Conservation (phyloP, 2,888 invertebrate genomes). For the Agrochola lychnidis region DNA sequence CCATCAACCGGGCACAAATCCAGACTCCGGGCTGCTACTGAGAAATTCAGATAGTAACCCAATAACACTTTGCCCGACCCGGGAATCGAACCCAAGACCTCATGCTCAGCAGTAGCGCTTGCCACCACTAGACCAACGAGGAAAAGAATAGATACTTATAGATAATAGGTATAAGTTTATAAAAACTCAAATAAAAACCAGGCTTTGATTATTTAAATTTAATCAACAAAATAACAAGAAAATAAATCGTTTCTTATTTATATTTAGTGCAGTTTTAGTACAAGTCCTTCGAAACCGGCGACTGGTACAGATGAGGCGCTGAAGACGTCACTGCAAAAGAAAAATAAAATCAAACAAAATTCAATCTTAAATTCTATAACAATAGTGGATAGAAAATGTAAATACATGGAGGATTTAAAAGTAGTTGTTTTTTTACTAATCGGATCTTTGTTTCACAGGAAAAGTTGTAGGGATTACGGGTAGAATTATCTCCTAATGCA, state of each 20-base stretch:
- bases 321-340: slow-evolving; percentile 77
- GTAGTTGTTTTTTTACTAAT: not conserved
- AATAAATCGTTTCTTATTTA: not conserved
- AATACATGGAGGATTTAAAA: not conserved
- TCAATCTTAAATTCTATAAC: not conserved
- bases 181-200: not conserved
- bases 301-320: slow-evolving; percentile 77
- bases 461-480: not conserved
- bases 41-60: no score
- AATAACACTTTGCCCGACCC: no score
- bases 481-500: not conserved
- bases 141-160: no score
- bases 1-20: no score
- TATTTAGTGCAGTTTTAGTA: slow-evolving; percentile 74
- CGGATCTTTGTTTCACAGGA: not conserved
- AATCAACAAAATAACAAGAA: not conserved
- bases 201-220: not conserved
- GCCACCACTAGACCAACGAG: no score
- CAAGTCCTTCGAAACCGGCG: slow-evolving; percentile 82
- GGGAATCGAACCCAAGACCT: no score
- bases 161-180: not conserved
- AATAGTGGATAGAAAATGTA: not conserved
- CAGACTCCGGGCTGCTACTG: no score
- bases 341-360: slow-evolving; percentile 6
- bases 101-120: no score